These are phyloP conservation scores for Nothoprocta pentlandii DNA, from an alignment of 2,113 vertebrate species.

Conservation along the genomic window DNA sequence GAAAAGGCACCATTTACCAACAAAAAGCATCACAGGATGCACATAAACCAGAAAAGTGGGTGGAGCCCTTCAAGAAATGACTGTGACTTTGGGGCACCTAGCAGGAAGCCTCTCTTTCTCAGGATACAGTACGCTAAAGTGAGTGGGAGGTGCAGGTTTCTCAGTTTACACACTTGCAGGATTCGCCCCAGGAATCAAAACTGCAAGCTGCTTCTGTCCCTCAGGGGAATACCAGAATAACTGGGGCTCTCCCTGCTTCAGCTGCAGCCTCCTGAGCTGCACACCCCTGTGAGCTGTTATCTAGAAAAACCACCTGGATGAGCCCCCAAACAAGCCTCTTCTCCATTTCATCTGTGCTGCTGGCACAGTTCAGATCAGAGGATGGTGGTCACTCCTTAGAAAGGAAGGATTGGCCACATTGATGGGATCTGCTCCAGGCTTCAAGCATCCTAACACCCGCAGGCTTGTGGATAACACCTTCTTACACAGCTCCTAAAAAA, in stretches of 20 bases:
- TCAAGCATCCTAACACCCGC: background rate
- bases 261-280: background rate
- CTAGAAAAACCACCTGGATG: background rate
- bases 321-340: background rate
- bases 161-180: background rate
- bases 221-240: conserved; percentile 62
- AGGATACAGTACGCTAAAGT: background rate
- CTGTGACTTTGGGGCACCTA: background rate
- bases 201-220: background rate
- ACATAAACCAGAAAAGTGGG: conserved; percentile 32
- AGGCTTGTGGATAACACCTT: background rate
- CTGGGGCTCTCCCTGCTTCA: background rate
- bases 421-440: background rate
- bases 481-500: background rate
- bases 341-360: background rate
- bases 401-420: background rate
- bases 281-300: background rate
- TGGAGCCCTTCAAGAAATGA: conserved; percentile 59
- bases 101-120: conserved; percentile 35
- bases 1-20: conserved; percentile 62
- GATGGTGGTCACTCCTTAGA: rapidly evolving
- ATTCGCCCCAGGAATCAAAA: conserved; percentile 35
- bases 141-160: conserved; percentile 46
- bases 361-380: background rate
- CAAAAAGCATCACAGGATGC: conserved; percentile 66